Conservation (phyloP, 2,888 invertebrate genomes). For the Cerceris ruficornis region DNA sequence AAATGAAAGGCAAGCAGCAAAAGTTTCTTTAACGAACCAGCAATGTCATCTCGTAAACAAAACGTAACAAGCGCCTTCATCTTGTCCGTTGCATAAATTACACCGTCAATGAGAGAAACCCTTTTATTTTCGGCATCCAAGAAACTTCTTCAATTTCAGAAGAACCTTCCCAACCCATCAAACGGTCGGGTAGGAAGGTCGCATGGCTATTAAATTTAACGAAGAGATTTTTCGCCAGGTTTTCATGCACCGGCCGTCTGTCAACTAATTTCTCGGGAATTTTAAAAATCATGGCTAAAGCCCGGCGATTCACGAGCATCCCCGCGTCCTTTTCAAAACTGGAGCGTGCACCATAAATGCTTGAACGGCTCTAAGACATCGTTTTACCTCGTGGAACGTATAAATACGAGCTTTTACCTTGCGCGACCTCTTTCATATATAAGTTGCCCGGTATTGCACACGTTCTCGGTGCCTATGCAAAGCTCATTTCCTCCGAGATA, state of each 20-base stretch:
- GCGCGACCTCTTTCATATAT: conserved; percentile 63
- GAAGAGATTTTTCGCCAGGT: conserved; percentile 51
- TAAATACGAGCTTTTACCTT: conserved; percentile 66
- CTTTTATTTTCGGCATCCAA: neutral
- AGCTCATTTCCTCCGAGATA: conserved; percentile 76
- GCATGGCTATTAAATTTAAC: conserved; percentile 58
- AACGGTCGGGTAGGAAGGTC: conserved; percentile 42
- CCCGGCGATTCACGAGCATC: conserved; percentile 65
- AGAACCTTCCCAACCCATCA: conserved; percentile 42
- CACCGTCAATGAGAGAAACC: conserved; percentile 4
- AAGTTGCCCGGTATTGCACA: conserved; percentile 52
- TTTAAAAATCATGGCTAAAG: conserved; percentile 63
- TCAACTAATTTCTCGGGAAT: conserved; percentile 68
- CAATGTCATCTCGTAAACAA: too few species aligned
- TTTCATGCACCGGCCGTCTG: conserved; percentile 39
- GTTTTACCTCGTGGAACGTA: conserved; percentile 63
- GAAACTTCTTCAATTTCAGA: conserved; percentile 25
- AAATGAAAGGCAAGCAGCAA: too few species aligned
- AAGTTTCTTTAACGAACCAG: too few species aligned
- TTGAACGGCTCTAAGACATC: conserved; percentile 64
- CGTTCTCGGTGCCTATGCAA: conserved; percentile 69
- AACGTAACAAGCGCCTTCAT: too few species aligned
- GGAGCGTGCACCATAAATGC: conserved; percentile 66
- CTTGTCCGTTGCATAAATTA: too few species aligned
- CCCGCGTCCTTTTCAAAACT: conserved; percentile 64